These are phyloP conservation scores for Cranoglanis bouderius DNA, from an alignment of 2,113 vertebrate genomes.

Conservation along the genomic window DNA sequence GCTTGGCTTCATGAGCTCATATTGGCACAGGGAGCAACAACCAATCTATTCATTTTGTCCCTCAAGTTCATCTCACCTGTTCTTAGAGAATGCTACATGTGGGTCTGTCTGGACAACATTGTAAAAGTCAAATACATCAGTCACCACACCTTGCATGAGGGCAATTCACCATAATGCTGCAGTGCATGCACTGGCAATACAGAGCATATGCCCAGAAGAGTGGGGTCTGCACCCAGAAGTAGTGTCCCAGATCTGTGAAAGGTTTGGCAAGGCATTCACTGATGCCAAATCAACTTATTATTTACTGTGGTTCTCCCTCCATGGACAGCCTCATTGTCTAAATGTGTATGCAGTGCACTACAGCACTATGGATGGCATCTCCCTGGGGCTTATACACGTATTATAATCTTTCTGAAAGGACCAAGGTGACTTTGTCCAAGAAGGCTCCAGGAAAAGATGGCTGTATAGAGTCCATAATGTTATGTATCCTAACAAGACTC, in stretches of 20 bases:
- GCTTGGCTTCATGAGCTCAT: not conserved
- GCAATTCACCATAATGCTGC: not conserved
- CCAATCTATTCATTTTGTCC: not conserved
- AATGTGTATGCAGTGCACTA: conserved; percentile 1
- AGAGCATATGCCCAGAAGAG: not conserved
- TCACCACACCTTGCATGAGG: not conserved
- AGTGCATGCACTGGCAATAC: not conserved
- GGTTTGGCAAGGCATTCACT: not conserved
- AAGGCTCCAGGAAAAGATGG: not conserved
- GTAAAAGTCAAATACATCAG: not conserved
- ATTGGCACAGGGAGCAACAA: not conserved
- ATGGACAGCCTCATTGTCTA: not conserved
- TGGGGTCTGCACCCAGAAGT: not conserved
- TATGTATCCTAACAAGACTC: not conserved
- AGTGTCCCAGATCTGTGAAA: not conserved
- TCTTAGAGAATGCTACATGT: not conserved
- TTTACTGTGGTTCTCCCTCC: not conserved
- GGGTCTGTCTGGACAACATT: not conserved
- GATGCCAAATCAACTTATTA: not conserved
- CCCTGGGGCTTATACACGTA: not conserved
- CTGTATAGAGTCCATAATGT: not conserved
- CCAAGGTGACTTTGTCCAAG: conserved; percentile 8
- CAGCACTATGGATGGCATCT: conserved; percentile 4
- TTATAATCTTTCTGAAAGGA: conserved; percentile 2
- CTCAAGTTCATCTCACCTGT: not conserved